Percentiles rank a stretch among this genome's conserved stretches.
Evolutionary conservation across 2,888 invertebrate genomes (phyloP).

Genomic region (Dastarcus helophoroides): DNA sequence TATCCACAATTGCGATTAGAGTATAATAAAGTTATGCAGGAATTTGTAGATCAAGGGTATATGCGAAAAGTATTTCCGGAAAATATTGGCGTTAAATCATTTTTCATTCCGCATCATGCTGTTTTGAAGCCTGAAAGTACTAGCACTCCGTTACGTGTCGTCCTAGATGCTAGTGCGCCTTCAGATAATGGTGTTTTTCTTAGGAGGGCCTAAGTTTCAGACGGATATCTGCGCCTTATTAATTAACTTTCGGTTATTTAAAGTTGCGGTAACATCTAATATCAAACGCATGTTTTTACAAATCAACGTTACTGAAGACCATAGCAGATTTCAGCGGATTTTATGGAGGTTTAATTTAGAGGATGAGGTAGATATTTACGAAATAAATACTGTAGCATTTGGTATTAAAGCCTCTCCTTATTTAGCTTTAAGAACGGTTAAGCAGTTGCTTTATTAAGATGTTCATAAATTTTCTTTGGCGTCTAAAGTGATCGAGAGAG

Average conservation of each 20-base stretch:
- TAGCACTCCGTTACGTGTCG: not conserved
- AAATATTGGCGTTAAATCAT: not conserved
- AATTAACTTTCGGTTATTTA: too few relatives aligned
- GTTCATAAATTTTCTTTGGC: too few relatives aligned
- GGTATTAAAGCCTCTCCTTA: too few relatives aligned
- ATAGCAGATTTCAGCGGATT: not conserved
- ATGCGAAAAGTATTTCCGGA: not conserved
- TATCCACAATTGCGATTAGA: not conserved
- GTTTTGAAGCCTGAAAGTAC: not conserved
- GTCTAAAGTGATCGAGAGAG: too few relatives aligned
- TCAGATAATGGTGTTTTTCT: not conserved
- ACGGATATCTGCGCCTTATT: too few relatives aligned
- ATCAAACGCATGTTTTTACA: too few relatives aligned
- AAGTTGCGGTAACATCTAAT: too few relatives aligned
- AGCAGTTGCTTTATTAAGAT: too few relatives aligned
- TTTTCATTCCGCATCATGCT: not conserved
- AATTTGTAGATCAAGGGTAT: conserved; percentile 3
- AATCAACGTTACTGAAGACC: not conserved
- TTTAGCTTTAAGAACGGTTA: too few relatives aligned
- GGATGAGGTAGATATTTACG: conserved; percentile 1
- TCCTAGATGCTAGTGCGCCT: conserved; percentile 2
- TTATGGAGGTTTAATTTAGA: not conserved
- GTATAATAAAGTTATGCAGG: conserved; percentile 3
- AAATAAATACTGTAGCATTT: too few relatives aligned
- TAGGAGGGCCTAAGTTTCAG: too few relatives aligned